Evolutionary conservation across 2,888 invertebrate species (phyloP), one percentile per base, ranked within the genome.

Genomic region (Allolobophora icterica): DNA sequence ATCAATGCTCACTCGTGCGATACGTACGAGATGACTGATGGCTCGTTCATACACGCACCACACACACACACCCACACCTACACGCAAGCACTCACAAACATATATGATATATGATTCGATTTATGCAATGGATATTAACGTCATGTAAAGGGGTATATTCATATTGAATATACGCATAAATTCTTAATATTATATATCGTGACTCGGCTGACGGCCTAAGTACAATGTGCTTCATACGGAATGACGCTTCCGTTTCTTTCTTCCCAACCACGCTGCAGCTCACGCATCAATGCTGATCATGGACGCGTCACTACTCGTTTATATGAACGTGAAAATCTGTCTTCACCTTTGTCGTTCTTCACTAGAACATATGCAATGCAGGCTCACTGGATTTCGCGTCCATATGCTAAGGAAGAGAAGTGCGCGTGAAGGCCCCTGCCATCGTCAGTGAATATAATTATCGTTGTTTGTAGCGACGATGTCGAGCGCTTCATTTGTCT

Each of bases 1-100:
- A 71, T 71, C 71, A 71, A n/a, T 71, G 71, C 71, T 71, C 71
- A 71, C 30, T 71, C 71, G 71, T 71, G 71, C n/a, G 71, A 71
- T 71, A 71, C 71, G 71, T 4, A n/a, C 1, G 71, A 71, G 71
- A 71, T 71, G 71, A 71, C 71, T 71, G 71, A 71, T 71, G 8
- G n/a, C 71, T 71, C 71, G 3, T 71, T 71, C 71, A 71, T 71
- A n/a, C n/a, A 71, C 71, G 13, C 19, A 19, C 4, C n/a, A 71
- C 71, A 24, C 52, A 52, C 52, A 42, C 42, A 42, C 42, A 42
- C 52, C 6, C 52, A 24, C 52, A 52, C 52, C 17, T 15, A 42
- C 42, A 42, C 42, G 13, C 42, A 42, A 5, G 13, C 42, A 42
- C 42, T 11, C 42, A 42, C 17, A 13, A 13, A 42, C 17, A 17